A percentile compares a stretch with the other conserved stretches of the same genome.
phyloP scores from a whole-genome alignment of 2,113 vertebrate species.

The Natator depressus region DNA sequence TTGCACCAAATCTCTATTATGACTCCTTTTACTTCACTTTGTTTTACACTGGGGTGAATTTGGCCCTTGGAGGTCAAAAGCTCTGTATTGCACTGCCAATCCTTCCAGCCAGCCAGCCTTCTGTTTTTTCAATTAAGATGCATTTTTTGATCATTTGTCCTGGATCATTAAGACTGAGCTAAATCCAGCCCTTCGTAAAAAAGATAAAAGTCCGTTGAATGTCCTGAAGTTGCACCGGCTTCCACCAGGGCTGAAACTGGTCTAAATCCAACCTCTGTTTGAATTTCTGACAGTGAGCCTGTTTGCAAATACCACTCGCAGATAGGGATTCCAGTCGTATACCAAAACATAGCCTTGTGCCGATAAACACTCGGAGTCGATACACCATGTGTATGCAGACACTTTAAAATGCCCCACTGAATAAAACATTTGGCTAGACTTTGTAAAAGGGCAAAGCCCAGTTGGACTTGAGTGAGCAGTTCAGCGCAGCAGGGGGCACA shows the following conservation, averaged over 20 bases:
- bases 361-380: background rate
- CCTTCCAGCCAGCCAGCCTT: background rate
- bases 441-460: slow-evolving; percentile 29
- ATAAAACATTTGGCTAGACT: slow-evolving; percentile 14
- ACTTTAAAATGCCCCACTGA: slow-evolving; percentile 19
- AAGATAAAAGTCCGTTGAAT: no score
- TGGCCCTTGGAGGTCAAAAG: background rate
- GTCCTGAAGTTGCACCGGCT: no score
- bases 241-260: background rate
- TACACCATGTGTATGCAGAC: background rate
- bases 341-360: background rate
- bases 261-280: background rate
- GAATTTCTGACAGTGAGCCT: background rate
- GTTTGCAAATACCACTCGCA: no score
- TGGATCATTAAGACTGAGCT: background rate
- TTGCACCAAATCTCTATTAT: background rate
- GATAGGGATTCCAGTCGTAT: no score
- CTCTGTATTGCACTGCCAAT: background rate
- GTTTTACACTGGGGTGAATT: background rate
- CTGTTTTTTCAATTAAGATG: background rate
- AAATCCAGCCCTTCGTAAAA: background rate
- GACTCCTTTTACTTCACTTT: background rate
- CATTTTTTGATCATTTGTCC: no score
- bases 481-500: background rate
- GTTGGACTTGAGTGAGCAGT: slow-evolving; percentile 31